phyloP scores from a whole-genome alignment of 2,888 invertebrate genomes.

The Seira ritae region DNA sequence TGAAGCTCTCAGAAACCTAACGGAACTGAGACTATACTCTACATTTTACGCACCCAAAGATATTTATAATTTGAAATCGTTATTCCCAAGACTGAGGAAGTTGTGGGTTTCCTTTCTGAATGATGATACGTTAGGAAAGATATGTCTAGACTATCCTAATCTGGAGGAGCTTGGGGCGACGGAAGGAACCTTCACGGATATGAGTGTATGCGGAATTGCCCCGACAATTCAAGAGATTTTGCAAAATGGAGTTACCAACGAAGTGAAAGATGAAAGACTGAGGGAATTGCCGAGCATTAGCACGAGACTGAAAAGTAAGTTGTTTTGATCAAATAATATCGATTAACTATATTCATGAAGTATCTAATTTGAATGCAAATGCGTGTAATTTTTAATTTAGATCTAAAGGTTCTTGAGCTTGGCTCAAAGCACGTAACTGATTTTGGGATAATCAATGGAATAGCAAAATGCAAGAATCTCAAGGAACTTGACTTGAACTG shows the following conservation, averaged over 20 bases:
- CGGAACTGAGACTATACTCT: slow-evolving; percentile 34
- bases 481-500: slow-evolving; percentile 37
- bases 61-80: slow-evolving; percentile 37
- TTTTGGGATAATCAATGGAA: slow-evolving; percentile 58
- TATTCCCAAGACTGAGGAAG: slow-evolving; percentile 53
- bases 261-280: slow-evolving; percentile 37
- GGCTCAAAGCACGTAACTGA: slow-evolving; percentile 56
- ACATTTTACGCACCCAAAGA: slow-evolving; percentile 45
- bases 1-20: slow-evolving; percentile 24
- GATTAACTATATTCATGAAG: neutral
- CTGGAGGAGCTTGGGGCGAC: slow-evolving; percentile 45
- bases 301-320: slow-evolving; percentile 31
- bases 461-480: slow-evolving; percentile 37
- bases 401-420: slow-evolving; percentile 46
- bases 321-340: too few species aligned
- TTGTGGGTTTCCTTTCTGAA: slow-evolving; percentile 49
- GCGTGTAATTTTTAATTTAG: slow-evolving; percentile 27
- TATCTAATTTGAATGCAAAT: neutral
- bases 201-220: slow-evolving; percentile 46
- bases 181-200: slow-evolving; percentile 53
- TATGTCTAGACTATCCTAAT: slow-evolving; percentile 50
- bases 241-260: slow-evolving; percentile 46
- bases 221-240: slow-evolving; percentile 44
- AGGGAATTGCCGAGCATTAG: slow-evolving; percentile 46
- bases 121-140: slow-evolving; percentile 51